Percentiles rank a stretch among this genome's conserved stretches.
These are phyloP conservation scores for Trichosurus vulpecula DNA, from an alignment of 2,797 vertebrate species.

Conservation along the genomic window DNA sequence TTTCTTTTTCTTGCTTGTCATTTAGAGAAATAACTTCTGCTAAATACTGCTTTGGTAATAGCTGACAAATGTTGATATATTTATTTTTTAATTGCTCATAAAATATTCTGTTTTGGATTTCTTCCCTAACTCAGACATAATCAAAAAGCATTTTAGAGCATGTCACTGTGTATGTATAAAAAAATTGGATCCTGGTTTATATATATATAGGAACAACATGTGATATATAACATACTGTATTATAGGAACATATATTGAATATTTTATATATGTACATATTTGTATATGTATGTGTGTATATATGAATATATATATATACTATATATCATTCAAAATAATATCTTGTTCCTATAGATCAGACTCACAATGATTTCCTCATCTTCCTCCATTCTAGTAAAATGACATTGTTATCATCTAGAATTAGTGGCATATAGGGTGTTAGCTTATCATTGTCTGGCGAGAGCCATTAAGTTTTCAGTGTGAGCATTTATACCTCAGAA, in stretches of 20 bases:
- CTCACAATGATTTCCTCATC: constrained; percentile 98
- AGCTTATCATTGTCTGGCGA: not conserved
- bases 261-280: not conserved
- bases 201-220: not conserved
- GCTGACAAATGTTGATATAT: not conserved
- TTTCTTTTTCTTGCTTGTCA: not conserved
- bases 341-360: constrained; percentile 98
- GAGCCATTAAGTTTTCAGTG: not conserved
- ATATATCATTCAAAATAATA: constrained; percentile 94
- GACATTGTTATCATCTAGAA: not conserved
- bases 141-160: not conserved
- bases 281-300: not conserved
- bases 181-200: not conserved
- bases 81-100: not conserved
- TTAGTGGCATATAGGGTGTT: not conserved
- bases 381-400: constrained; percentile 90
- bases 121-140: not conserved
- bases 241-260: not conserved
- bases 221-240: not conserved
- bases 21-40: not conserved
- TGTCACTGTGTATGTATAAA: not conserved
- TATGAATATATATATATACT: too few species aligned
- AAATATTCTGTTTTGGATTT: not conserved
- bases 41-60: not conserved
- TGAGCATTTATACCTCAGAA: not conserved